phyloP scores from a whole-genome alignment of 2,113 vertebrate species.

The Perognathus longimembris region DNA sequence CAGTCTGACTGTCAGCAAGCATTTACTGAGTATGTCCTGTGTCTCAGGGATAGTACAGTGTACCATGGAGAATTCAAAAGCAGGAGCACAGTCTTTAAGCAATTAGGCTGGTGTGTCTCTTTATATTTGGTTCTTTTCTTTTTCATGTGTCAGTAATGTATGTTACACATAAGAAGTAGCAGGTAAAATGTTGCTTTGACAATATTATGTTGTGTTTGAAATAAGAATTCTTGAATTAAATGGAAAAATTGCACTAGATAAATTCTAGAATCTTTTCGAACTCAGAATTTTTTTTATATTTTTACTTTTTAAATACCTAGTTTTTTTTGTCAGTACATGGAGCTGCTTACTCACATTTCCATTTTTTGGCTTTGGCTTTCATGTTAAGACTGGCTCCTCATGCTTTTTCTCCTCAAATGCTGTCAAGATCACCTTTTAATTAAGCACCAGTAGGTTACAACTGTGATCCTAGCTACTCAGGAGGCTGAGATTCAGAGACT shows the following conservation, averaged over 20 bases:
- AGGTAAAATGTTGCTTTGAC: neutral
- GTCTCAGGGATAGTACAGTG: neutral
- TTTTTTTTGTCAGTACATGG: neutral
- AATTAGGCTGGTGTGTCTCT: neutral
- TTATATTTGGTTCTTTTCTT: neutral
- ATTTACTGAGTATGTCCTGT: neutral
- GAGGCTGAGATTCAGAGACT: too few relatives aligned
- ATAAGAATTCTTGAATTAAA: neutral
- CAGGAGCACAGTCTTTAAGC: neutral
- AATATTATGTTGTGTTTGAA: neutral
- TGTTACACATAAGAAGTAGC: neutral
- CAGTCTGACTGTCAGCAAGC: neutral
- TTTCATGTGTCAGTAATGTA: neutral
- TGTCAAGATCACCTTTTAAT: neutral
- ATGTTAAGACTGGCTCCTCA: neutral
- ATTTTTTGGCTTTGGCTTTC: neutral
- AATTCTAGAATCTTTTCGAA: neutral
- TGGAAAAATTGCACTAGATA: neutral
- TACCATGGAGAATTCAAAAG: neutral
- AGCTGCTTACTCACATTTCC: neutral
- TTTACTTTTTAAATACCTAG: neutral
- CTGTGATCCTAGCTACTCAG: too few relatives aligned
- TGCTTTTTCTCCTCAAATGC: neutral
- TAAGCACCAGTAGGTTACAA: too few relatives aligned
- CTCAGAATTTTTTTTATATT: neutral